Evolutionary conservation across 2,797 vertebrate species (phyloP), one percentile per base, ranked within the genome.

Genomic region (Synanceia verrucosa): DNA sequence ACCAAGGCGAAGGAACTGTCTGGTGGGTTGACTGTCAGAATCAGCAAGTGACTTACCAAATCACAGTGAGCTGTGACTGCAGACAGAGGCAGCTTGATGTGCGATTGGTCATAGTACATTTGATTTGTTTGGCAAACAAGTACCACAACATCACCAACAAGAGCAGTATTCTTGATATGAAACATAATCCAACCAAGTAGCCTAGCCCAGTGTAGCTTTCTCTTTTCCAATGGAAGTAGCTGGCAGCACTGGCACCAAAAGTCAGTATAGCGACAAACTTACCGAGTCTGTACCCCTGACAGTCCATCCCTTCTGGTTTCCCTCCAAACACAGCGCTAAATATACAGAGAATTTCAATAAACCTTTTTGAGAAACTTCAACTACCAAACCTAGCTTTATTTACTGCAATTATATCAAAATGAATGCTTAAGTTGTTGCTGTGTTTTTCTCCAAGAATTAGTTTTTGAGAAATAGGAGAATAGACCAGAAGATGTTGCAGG

Each of bases 11-110:
- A 64, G 60, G 70, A 47, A 53, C 43, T 57, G 68, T 77, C 82
- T 73, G 53, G 41, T 59, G 70, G 74, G 58, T 66, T 73, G 55
- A 63, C 60, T 9, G 31, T 63, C 65, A 63, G 21, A 70, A 76
- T 59, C 73, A 70, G 63, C 60, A 19, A 23, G 66, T 29, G 47
- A 58, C n/a, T 21, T 56, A 53, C 47, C 43, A 76, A 67, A 76
- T 73, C 26, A 64, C 19, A 73, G 61, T 10, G 43, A 66, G 56
- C 58, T 48, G 50, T 29, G 48, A 44, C 33, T 31, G 58, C 24
- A 55, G 23, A 63, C 52, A 7, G 55, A 65, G 18, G 23, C 33
- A 62, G 18, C 31, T 33, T 11, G 12, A 33, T 39, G 10, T 41
- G 3, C 41, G 61, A 56, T 28, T 48, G 21, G 47, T 65, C n/a